Conservation (phyloP, 2,797 vertebrate genomes). For the Cynodonichthys magdalenae region DNA sequence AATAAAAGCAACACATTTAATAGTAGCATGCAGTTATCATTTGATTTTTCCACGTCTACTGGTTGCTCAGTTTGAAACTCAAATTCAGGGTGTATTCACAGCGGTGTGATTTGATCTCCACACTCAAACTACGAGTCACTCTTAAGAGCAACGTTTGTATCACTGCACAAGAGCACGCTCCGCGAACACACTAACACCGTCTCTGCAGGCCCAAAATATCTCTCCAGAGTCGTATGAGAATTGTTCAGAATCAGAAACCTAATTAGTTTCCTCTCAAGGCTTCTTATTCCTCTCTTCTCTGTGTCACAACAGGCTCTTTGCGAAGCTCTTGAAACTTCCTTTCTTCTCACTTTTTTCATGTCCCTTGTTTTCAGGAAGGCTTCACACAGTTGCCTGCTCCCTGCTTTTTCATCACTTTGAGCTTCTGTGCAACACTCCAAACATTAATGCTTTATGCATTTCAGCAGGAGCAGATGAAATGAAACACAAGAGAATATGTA, state of each 20-base stretch:
- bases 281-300: slow-evolving; percentile 24
- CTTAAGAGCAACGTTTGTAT: slow-evolving; percentile 38
- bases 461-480: neutral
- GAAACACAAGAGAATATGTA: neutral
- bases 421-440: slow-evolving; percentile 15
- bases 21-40: neutral
- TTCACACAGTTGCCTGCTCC: neutral
- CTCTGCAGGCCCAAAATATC: slow-evolving; percentile 43
- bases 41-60: neutral
- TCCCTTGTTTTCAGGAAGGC: slow-evolving; percentile 10
- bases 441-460: slow-evolving; percentile 13
- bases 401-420: slow-evolving; percentile 4
- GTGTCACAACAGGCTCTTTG: slow-evolving; percentile 37
- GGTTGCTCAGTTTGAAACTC: slow-evolving; percentile 3
- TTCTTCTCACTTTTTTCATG: slow-evolving; percentile 30
- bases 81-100: slow-evolving; percentile 7
- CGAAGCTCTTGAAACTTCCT: slow-evolving; percentile 42
- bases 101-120: neutral
- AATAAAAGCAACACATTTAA: too few relatives aligned
- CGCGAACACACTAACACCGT: slow-evolving; percentile 21
- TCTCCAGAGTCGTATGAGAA: slow-evolving; percentile 62
- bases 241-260: slow-evolving; percentile 71
- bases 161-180: slow-evolving; percentile 23
- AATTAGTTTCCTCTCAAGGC: slow-evolving; percentile 66
- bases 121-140: slow-evolving; percentile 35